Percentiles rank a stretch among this genome's conserved stretches.
These are phyloP conservation scores for Saimiri boliviensis DNA, from an alignment of 2,113 vertebrate species.

Conservation along the genomic window DNA sequence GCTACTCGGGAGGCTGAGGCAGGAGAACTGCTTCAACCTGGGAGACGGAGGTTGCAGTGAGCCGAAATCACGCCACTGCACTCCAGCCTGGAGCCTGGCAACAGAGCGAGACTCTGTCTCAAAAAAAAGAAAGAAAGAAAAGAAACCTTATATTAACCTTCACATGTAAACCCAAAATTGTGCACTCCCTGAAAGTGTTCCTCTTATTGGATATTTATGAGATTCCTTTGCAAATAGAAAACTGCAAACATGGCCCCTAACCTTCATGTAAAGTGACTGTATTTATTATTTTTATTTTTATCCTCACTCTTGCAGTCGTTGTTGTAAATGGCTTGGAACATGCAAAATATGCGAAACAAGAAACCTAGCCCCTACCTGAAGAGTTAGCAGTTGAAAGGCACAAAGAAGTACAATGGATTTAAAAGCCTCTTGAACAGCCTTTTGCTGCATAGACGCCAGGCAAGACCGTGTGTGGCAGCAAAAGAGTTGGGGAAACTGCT, in stretches of 20 bases:
- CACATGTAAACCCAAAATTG: not conserved
- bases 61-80: no score
- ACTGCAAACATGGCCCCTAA: not conserved
- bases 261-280: conserved; percentile 8
- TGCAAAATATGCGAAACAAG: conserved; percentile 61
- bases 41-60: no score
- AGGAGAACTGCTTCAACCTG: no score
- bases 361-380: conserved; percentile 61
- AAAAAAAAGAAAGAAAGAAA: not conserved
- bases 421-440: conserved; percentile 74
- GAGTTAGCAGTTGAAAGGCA: conserved; percentile 58
- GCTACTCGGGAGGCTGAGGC: no score
- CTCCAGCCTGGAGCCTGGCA: no score
- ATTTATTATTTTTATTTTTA: conserved; percentile 53
- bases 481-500: conserved; percentile 70
- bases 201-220: not conserved
- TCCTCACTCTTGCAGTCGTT: conserved; percentile 10
- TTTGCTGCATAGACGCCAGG: conserved; percentile 58
- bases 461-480: conserved; percentile 56
- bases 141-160: not conserved
- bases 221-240: not conserved
- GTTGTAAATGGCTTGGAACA: conserved; percentile 47
- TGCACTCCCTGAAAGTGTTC: not conserved
- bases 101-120: no score
- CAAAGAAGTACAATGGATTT: conserved; percentile 56